Conservation (phyloP, 2,888 invertebrate species). For the Seira sanloemensis region DNA sequence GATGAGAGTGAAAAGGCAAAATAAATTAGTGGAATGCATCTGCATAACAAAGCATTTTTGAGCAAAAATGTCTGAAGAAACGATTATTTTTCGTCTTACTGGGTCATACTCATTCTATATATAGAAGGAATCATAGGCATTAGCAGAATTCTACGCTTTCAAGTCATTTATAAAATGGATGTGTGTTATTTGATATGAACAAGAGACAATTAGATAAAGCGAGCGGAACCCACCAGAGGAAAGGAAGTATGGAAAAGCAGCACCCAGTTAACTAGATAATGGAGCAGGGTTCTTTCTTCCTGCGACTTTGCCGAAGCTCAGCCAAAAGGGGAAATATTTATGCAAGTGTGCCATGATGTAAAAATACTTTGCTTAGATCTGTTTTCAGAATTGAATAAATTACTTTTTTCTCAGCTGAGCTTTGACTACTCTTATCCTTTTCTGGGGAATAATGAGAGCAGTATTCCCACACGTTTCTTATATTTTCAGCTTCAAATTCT, state of each 20-base stretch:
- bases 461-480: not conserved
- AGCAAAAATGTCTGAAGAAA: not conserved
- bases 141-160: not conserved
- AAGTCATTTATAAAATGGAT: slow-evolving; percentile 24
- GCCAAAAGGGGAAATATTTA: not conserved
- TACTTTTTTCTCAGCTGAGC: not conserved
- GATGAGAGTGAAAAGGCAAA: slow-evolving; percentile 10
- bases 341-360: not conserved
- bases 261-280: slow-evolving; percentile 20
- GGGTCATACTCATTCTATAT: not conserved
- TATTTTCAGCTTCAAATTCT: not conserved
- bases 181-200: slow-evolving; percentile 26
- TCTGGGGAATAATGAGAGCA: not conserved
- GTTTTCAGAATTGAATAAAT: not conserved
- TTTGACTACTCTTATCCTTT: no score
- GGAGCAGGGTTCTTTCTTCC: not conserved
- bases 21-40: slow-evolving; percentile 53
- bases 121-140: not conserved
- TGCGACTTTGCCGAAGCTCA: not conserved
- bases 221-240: slow-evolving; percentile 13
- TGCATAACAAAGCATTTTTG: slow-evolving; percentile 51
- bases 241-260: slow-evolving; percentile 14
- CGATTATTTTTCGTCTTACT: slow-evolving; percentile 18
- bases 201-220: slow-evolving; percentile 49
- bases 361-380: not conserved